phyloP scores from a whole-genome alignment of 2,113 vertebrate species.

The Melospiza georgiana region DNA sequence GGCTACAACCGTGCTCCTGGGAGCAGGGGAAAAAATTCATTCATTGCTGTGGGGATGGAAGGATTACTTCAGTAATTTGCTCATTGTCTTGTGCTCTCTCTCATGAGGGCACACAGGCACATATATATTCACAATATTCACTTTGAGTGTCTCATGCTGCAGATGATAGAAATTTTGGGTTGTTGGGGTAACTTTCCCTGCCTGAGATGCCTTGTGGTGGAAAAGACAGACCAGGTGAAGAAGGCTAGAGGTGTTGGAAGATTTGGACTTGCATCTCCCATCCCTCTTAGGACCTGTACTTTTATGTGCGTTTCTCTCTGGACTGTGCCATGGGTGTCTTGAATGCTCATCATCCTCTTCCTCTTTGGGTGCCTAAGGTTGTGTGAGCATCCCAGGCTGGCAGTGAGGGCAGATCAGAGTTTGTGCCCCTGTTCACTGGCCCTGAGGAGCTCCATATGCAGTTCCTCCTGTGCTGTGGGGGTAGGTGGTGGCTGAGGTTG shows the following conservation, averaged over 20 bases:
- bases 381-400: neutral
- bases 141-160: neutral
- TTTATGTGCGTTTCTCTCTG: neutral
- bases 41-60: constrained; percentile 7
- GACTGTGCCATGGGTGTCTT: neutral
- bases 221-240: neutral
- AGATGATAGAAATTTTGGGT: neutral
- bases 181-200: neutral
- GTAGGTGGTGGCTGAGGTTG: neutral
- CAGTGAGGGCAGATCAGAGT: neutral
- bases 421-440: neutral
- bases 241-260: neutral
- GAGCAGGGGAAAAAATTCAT: constrained; percentile 10
- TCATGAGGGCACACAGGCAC: fast-evolving
- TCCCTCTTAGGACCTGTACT: neutral
- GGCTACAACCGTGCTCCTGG: neutral
- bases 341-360: neutral
- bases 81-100: neutral
- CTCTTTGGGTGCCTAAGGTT: neutral
- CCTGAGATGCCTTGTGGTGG: neutral
- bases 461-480: neutral
- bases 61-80: constrained; percentile 19
- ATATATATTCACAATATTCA: neutral
- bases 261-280: neutral
- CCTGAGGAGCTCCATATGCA: neutral